Evolutionary conservation across 2,888 invertebrate genomes (phyloP), one percentile per base, ranked within the genome.

Genomic region (Allygus modestus): DNA sequence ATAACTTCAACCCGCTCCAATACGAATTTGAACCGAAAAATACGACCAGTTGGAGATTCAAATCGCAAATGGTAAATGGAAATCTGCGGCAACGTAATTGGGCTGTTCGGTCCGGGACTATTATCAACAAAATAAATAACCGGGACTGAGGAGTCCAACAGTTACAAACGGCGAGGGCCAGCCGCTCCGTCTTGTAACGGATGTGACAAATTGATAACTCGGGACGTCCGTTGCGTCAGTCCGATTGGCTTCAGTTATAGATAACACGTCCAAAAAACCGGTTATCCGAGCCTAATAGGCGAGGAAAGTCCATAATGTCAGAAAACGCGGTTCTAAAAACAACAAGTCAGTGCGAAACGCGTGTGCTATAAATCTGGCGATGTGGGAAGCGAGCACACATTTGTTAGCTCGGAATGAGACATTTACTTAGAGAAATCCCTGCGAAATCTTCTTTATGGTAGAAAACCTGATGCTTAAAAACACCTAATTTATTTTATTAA

Each of bases 161-260:
- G 69, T 69, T 33, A 69, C 69, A 31, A 33, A 69, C 69, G 58
- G 58, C 58, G 58, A 1, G 58, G 58, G n/a, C 46, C 11, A 11
- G 11, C 41, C 41, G 51, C 51, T 51, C 15, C 61, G 61, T 28
- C 61, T 28, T 69, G 31, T 69, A 69, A n/a, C 33, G 69, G 33
- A 69, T 31, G 69, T 69, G 69, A 69, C 69, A 69, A 69, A 69
- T 69, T 69, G 69, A 69, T 69, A 69, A 69, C 69, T 61, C 61
- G 2, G 61, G 61, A 61, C 28, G 61, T 61, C 26, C 31, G 69
- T 69, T 69, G 69, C 69, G 69, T 69, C 69, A 69, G 23, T 17
- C 7, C 69, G 69, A 69, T 69, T 69, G 69, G 69, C 33, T 69
- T 69, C 69, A 31, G 31, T 33, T 69, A 15, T 69, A 31, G 69